Conservation (phyloP, 1,140 invertebrate genomes). For the Bicyclus anynana region DNA sequence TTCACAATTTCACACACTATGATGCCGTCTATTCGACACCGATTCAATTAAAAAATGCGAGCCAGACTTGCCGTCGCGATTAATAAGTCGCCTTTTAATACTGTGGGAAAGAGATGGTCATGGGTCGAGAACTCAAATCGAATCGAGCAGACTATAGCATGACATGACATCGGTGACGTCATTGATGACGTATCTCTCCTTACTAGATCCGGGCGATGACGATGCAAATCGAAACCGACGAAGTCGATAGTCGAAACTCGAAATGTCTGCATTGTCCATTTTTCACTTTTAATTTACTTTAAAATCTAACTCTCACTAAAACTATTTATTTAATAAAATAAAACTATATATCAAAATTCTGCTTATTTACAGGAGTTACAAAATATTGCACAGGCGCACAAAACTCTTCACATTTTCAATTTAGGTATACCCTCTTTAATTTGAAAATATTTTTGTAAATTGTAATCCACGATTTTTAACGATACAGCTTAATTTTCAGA, state of each 20-base stretch:
- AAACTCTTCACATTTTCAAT: constrained; percentile 82
- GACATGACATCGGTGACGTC: constrained; percentile 46
- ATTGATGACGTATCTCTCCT: constrained; percentile 26
- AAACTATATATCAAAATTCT: not conserved
- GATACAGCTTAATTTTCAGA: constrained; percentile 74
- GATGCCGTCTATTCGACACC: constrained; percentile 14
- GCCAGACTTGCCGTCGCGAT: constrained; percentile 23
- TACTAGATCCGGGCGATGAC: constrained; percentile 18
- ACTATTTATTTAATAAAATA: too few species aligned
- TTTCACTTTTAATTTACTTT: too few species aligned
- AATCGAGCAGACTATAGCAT: not conserved
- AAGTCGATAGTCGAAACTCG: constrained; percentile 9
- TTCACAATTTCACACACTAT: constrained; percentile 13
- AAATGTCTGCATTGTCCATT: constrained; percentile 15
- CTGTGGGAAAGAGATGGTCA: constrained; percentile 35
- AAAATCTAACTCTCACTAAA: too few species aligned
- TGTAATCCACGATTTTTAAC: not conserved
- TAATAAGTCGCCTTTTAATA: constrained; percentile 25
- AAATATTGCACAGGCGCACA: constrained; percentile 76
- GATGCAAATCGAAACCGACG: constrained; percentile 8
- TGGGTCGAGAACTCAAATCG: not conserved
- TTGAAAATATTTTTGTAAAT: not conserved
- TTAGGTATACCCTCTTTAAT: constrained; percentile 78
- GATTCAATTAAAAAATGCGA: constrained; percentile 20
- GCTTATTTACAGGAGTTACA: constrained; percentile 80